phyloP scores from a whole-genome alignment of 2,888 invertebrate species.

The Cosmorhoe ocellata region DNA sequence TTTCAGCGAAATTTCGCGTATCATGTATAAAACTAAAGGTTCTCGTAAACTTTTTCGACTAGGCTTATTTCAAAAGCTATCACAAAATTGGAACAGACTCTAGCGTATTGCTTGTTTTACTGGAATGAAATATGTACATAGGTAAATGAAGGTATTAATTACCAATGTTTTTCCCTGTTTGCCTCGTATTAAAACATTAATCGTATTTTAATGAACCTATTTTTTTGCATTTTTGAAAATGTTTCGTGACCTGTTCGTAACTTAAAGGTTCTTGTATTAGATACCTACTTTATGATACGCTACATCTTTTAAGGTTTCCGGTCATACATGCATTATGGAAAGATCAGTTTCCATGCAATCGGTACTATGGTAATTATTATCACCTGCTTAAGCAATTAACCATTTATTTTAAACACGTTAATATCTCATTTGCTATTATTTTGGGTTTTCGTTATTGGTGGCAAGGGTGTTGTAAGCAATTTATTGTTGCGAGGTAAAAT shows the following conservation, averaged over 20 bases:
- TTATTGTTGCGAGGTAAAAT: slow-evolving; percentile 45
- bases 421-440: slow-evolving; percentile 26
- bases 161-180: no score
- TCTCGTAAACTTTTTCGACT: slow-evolving; percentile 18
- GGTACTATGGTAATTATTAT: slow-evolving; percentile 5
- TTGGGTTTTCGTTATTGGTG: slow-evolving; percentile 32
- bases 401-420: slow-evolving; percentile 19
- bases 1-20: slow-evolving; percentile 27
- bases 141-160: no score
- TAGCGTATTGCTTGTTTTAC: neutral
- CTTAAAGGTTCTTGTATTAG: no score
- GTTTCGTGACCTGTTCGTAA: no score
- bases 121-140: neutral
- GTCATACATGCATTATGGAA: no score
- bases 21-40: slow-evolving; percentile 29
- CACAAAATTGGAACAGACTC: neutral
- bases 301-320: no score
- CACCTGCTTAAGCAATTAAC: slow-evolving; percentile 8
- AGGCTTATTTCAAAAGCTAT: slow-evolving; percentile 10
- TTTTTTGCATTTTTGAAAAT: no score
- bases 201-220: no score
- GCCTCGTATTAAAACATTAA: no score
- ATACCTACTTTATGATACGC: no score
- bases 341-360: neutral
- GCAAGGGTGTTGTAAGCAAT: slow-evolving; percentile 37